Evolutionary conservation across 2,113 vertebrate species (phyloP), one percentile per base, ranked within the genome.

Genomic region (Eretmochelys imbricata): DNA sequence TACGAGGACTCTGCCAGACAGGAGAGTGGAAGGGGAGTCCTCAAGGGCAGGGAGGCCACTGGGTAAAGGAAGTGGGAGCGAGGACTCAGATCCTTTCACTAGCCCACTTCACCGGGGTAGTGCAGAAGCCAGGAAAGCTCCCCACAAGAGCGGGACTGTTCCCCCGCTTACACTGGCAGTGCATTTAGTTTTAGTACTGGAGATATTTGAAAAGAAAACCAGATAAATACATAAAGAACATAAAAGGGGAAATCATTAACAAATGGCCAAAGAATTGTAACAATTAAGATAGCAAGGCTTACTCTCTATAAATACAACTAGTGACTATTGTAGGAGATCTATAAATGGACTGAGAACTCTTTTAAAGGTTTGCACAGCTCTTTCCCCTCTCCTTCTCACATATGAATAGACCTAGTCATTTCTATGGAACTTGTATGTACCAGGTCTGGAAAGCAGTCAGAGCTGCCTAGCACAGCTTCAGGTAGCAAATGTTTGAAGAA

Each of bases 401-500:
- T 65, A 93, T 98, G 98, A 98, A 98, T 98, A 94, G 96, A 93
- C 53, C 88, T 91, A 98, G 98, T 98, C 98, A 98, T 97, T 91
- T 96, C 97, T 97, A 96, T 86, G 79, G 96, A 89, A 93, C 92
- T 94, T 97, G 95, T 98, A 89, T 65, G 75, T 89, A 88, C 91
- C 84, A 86, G 89, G 92, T 97, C 96, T 98, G 96, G 96, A 98
- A 98, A 96, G 87, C 93, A 69, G 90, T 85, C 92, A 97, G 93
- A 95, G 84, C 82, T 93, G 55, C 80, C 91, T 72, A 1, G 11
- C 78, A 88, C 95, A 97, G 95, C 93, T 97, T 93, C 96, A 97
- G 97, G 96, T 95, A 98, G 96, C 87, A 96, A 98, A 97, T 95
- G 92, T 96, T 96, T 97, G 94, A 91, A 97, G 95, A 97, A 96